A percentile compares a stretch with the other conserved stretches of the same genome.
phyloP scores from a whole-genome alignment of 2,113 vertebrate species.

The Eulemur rufifrons region DNA sequence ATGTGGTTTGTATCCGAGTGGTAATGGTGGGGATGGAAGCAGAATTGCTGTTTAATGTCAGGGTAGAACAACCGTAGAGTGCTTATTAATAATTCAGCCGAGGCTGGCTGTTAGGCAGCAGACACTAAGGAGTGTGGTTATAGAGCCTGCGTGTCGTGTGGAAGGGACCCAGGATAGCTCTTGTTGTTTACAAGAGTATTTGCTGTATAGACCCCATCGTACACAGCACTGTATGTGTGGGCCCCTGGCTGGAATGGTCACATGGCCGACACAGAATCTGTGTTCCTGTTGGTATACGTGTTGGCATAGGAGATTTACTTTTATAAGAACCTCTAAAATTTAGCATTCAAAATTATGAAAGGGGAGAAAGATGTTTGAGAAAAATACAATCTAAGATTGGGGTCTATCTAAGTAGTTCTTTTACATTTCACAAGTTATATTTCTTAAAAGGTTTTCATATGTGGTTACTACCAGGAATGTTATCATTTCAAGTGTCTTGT shows the following conservation, averaged over 20 bases:
- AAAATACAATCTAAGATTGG: not conserved
- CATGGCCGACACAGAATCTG: not conserved
- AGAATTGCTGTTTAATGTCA: not conserved
- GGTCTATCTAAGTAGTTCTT: not conserved
- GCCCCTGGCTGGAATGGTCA: not conserved
- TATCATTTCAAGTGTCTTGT: not conserved
- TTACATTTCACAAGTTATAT: not conserved
- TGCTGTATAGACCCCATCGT: not conserved
- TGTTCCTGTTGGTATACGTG: not conserved
- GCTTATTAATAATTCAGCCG: not conserved
- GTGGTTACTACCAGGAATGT: not conserved
- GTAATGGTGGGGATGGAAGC: not conserved
- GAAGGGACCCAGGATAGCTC: not conserved
- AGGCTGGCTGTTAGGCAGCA: not conserved
- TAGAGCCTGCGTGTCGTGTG: not conserved
- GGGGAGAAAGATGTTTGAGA: not conserved
- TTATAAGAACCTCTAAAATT: not conserved
- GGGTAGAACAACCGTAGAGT: not conserved
- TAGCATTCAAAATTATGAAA: not conserved
- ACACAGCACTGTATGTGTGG: rapidly evolving
- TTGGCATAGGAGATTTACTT: not conserved
- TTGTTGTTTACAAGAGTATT: not conserved
- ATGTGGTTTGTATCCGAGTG: not conserved
- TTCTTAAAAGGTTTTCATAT: not conserved
- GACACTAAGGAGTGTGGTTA: not conserved